phyloP scores from a whole-genome alignment of 2,888 invertebrate genomes.

The Acronicta psi region DNA sequence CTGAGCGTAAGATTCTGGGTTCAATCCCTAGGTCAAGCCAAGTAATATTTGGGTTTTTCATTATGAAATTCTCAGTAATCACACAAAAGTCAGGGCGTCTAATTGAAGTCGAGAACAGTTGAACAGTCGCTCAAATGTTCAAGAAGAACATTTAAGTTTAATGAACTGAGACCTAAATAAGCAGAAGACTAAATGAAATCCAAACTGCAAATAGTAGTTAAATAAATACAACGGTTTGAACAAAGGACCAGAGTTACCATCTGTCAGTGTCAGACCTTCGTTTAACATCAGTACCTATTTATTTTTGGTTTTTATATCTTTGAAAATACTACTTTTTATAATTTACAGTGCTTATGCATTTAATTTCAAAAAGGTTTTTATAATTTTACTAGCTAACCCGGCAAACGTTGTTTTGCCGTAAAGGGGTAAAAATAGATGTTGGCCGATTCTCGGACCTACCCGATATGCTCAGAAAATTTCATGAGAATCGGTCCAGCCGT shows the following conservation, averaged over 20 bases:
- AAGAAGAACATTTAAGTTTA: constrained; percentile 53
- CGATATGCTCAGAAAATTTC: too few relatives aligned
- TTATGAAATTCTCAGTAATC: background rate
- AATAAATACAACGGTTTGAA: constrained; percentile 45
- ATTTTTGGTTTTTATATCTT: constrained; percentile 20
- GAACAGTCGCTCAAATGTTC: constrained; percentile 28
- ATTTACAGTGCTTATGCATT: constrained; percentile 11
- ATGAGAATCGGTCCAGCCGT: too few relatives aligned
- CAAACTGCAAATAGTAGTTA: constrained; percentile 69
- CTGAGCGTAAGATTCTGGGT: too few relatives aligned
- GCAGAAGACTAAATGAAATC: constrained; percentile 72
- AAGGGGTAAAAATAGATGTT: too few relatives aligned
- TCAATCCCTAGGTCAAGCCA: too few relatives aligned
- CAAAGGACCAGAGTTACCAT: constrained; percentile 27
- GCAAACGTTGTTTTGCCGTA: too few relatives aligned
- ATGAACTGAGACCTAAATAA: constrained; percentile 71
- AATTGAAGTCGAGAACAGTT: constrained; percentile 1
- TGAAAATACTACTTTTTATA: constrained; percentile 12
- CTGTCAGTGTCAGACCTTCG: constrained; percentile 14
- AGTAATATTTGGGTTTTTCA: background rate
- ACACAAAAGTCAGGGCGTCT: background rate
- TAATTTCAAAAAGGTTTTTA: background rate
- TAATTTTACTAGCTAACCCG: too few relatives aligned
- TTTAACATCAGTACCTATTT: constrained; percentile 18
- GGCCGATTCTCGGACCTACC: too few relatives aligned